A percentile compares a stretch with the other conserved stretches of the same genome.
Evolutionary conservation across 2,888 invertebrate genomes (phyloP).

Genomic region (Dexiosoma caninum): DNA sequence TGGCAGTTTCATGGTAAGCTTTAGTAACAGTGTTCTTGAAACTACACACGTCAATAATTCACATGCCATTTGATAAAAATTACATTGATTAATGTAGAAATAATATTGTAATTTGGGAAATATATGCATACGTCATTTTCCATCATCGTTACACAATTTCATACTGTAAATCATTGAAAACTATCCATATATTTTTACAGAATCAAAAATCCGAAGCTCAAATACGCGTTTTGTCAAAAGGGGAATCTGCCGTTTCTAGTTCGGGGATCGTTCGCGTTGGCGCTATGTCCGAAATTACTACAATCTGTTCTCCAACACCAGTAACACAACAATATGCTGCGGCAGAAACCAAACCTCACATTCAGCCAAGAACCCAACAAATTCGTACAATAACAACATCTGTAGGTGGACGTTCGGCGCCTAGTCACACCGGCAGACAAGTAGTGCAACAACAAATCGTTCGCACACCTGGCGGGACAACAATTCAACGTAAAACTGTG

Average conservation of each 20-base stretch:
- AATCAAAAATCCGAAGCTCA: slow-evolving; percentile 74
- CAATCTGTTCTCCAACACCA: slow-evolving; percentile 31
- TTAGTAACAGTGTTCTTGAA: slow-evolving; percentile 8
- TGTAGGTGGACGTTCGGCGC: slow-evolving; percentile 53
- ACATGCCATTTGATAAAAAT: neutral
- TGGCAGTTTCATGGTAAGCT: slow-evolving; percentile 68
- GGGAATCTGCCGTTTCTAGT: slow-evolving; percentile 71
- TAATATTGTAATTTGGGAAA: too few species aligned
- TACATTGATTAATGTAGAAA: neutral
- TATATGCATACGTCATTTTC: too few species aligned
- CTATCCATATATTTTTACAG: slow-evolving; percentile 60
- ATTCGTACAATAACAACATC: slow-evolving; percentile 30
- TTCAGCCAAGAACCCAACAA: slow-evolving; percentile 53
- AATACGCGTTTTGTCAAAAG: slow-evolving; percentile 75
- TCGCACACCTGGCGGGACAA: slow-evolving; percentile 63
- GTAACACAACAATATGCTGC: slow-evolving; percentile 27
- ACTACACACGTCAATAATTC: slow-evolving; percentile 7
- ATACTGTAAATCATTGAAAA: too few species aligned
- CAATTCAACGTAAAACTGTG: slow-evolving; percentile 67
- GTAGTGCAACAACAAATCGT: slow-evolving; percentile 61
- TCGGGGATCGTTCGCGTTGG: slow-evolving; percentile 76
- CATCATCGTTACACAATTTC: too few species aligned
- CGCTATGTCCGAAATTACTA: slow-evolving; percentile 50
- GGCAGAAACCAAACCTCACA: slow-evolving; percentile 42
- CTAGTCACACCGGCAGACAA: slow-evolving; percentile 51